Percentiles rank a stretch among this genome's conserved stretches.
These are phyloP conservation scores for Leptinotarsa defecta DNA, from an alignment of 1,140 invertebrate species.

Conservation along the genomic window DNA sequence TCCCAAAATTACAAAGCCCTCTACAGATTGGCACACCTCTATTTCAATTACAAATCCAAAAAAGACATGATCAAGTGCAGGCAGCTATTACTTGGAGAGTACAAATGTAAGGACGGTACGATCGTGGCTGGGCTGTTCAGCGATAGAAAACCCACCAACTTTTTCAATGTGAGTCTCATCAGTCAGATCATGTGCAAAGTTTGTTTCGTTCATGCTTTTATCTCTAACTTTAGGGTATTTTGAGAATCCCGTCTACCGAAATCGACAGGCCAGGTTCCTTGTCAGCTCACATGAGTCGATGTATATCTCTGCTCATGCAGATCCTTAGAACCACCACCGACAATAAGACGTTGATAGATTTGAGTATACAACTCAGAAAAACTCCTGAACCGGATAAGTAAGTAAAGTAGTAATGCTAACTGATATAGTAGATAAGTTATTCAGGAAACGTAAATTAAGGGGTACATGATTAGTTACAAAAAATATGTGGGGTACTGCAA, in stretches of 20 bases:
- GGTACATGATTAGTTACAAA: no score
- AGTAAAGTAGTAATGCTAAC: neutral
- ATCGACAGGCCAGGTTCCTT: constrained; percentile 91
- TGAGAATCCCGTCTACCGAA: constrained; percentile 87
- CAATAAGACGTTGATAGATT: constrained; percentile 77
- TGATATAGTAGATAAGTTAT: no score
- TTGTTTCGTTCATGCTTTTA: neutral
- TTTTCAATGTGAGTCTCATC: constrained; percentile 77
- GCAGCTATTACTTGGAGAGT: constrained; percentile 72
- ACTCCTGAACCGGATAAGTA: constrained; percentile 84
- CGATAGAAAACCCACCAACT: constrained; percentile 82
- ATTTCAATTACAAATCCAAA: constrained; percentile 72
- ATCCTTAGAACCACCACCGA: constrained; percentile 80
- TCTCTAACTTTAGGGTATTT: constrained; percentile 70
- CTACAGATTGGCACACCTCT: constrained; percentile 84
- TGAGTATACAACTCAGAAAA: constrained; percentile 77
- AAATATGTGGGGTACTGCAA: no score
- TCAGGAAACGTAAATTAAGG: no score
- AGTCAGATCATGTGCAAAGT: no score
- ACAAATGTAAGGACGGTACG: constrained; percentile 65
- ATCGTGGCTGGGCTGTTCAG: constrained; percentile 80
- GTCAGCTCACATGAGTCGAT: constrained; percentile 86
- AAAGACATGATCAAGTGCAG: constrained; percentile 72
- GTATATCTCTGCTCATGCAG: constrained; percentile 79
- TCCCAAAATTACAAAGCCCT: constrained; percentile 92